Percentiles rank a stretch among this genome's conserved stretches.
Conservation (phyloP, 2,113 vertebrate species). For the Perca schrenkii region DNA sequence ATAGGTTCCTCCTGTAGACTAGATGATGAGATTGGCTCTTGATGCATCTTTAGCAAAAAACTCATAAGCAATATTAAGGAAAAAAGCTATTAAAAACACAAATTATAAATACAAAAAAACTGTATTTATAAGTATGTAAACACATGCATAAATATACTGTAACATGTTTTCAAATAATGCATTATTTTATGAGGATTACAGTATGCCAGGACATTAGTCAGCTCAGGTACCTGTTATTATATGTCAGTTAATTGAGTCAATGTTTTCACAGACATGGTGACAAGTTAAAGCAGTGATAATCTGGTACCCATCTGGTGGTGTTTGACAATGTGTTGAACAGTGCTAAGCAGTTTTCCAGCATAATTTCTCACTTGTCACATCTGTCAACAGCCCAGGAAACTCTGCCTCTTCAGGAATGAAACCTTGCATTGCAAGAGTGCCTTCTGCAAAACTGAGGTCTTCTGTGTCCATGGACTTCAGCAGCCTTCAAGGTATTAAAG, state of each 20-base stretch:
- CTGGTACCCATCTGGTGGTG: conserved; percentile 1
- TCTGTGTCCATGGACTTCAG: conserved; percentile 75
- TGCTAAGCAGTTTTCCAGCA: conserved; percentile 4
- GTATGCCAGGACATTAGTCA: not conserved
- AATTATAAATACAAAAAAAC: too few relatives aligned
- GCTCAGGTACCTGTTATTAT: not conserved
- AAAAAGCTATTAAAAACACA: too few relatives aligned
- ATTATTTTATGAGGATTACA: not conserved
- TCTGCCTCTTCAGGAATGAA: conserved; percentile 84
- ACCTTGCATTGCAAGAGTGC: conserved; percentile 72
- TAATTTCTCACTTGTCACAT: conserved; percentile 43
- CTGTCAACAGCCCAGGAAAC: conserved; percentile 84
- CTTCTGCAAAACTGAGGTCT: conserved; percentile 81
- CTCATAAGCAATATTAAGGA: too few relatives aligned
- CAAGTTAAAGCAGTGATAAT: not conserved
- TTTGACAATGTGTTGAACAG: conserved; percentile 4
- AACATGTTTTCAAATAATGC: not conserved
- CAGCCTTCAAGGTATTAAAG: conserved; percentile 84
- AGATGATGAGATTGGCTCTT: not conserved
- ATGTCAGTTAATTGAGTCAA: not conserved
- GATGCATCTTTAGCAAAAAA: too few relatives aligned
- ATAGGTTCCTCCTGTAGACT: not conserved
- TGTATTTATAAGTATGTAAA: not conserved
- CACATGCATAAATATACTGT: not conserved
- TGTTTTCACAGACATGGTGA: conserved; percentile 7